Conservation (phyloP, 1,140 invertebrate species). For the Colletes latitarsis region DNA sequence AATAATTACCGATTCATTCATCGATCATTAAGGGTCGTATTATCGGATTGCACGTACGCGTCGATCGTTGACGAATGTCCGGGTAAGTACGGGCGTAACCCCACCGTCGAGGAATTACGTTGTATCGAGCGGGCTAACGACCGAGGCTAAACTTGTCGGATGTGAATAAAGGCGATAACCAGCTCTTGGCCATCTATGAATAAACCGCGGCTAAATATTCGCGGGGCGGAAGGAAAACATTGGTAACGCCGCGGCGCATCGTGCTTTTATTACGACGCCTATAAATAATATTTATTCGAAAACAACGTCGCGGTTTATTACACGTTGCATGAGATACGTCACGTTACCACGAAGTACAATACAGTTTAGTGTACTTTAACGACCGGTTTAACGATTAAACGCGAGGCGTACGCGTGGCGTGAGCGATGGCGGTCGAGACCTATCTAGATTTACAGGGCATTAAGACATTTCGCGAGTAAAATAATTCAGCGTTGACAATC, state of each 20-base stretch:
- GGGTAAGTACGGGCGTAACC: slow-evolving; percentile 51
- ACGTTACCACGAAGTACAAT: slow-evolving; percentile 21
- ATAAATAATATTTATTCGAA: slow-evolving; percentile 61
- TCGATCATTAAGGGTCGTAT: slow-evolving; percentile 68
- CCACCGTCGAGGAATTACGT: slow-evolving; percentile 48
- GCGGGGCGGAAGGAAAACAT: not conserved
- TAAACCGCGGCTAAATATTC: slow-evolving; percentile 19
- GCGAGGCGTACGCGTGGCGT: not conserved
- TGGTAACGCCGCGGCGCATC: not conserved
- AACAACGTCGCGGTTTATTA: slow-evolving; percentile 50
- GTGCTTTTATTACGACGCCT: slow-evolving; percentile 2
- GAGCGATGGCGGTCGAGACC: not conserved
- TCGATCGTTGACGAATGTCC: slow-evolving; percentile 57
- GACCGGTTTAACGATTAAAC: slow-evolving; percentile 45
- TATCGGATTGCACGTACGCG: slow-evolving; percentile 59
- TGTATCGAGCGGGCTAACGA: slow-evolving; percentile 47
- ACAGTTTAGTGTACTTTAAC: slow-evolving; percentile 42
- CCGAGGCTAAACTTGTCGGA: slow-evolving; percentile 30
- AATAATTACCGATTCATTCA: slow-evolving; percentile 71
- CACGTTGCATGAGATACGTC: slow-evolving; percentile 1
- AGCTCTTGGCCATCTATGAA: slow-evolving; percentile 23
- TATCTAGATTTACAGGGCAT: slow-evolving; percentile 21
- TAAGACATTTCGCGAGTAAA: not conserved
- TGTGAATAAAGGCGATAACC: slow-evolving; percentile 55
- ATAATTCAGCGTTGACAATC: slow-evolving; percentile 2